phyloP scores from a whole-genome alignment of 2,113 vertebrate genomes.

The Actenoides lindsayi region DNA sequence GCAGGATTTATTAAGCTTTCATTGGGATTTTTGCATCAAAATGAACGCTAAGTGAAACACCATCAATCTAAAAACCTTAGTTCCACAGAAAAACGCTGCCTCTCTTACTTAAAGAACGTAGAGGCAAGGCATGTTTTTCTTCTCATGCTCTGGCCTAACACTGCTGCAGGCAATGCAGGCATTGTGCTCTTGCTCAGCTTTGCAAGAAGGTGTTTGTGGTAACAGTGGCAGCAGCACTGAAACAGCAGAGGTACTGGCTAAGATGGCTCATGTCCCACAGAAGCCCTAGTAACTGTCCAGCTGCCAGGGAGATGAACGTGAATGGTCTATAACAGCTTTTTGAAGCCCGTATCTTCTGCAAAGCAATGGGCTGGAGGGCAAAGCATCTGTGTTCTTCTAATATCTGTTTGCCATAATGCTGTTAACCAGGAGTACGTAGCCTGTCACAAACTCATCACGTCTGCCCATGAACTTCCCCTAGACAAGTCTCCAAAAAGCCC shows the following conservation, averaged over 20 bases:
- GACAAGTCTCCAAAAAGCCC: neutral
- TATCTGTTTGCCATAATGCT: neutral
- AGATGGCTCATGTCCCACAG: neutral
- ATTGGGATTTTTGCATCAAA: neutral
- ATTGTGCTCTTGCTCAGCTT: no score
- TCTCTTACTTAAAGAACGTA: neutral
- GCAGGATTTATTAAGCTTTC: neutral
- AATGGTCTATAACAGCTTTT: neutral
- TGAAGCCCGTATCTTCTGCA: neutral
- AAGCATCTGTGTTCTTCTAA: neutral
- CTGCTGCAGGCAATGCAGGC: neutral
- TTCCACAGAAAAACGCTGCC: neutral
- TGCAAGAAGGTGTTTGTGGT: neutral
- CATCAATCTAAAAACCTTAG: neutral
- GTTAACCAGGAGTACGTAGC: neutral
- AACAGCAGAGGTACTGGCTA: neutral
- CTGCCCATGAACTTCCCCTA: neutral
- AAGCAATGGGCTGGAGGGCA: neutral
- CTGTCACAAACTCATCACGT: neutral
- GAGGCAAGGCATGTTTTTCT: neutral
- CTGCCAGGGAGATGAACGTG: neutral
- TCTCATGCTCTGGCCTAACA: neutral
- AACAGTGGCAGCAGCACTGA: neutral
- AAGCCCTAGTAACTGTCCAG: neutral
- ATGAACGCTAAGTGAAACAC: neutral